Base-by-base conservation (phyloP, 30 jellyfish, hydroid and myxozoan species). In the Hydractinia echinata region DNA sequence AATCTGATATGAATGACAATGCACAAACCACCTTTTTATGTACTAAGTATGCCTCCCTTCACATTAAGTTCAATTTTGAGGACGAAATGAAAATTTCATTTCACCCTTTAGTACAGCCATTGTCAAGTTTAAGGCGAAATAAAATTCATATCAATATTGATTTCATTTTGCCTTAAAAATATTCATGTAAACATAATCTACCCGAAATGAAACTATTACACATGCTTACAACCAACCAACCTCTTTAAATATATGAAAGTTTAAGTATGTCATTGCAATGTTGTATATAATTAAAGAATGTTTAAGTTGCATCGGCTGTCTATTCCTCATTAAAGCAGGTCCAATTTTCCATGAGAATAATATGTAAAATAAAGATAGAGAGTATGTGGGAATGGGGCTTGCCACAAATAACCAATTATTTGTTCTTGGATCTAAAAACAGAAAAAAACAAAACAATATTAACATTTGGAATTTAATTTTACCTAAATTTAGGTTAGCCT, bases 241-340 rank as follows among this genome's bases (percentile, higher is more conserved):
- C 98, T 92, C 98, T 18, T 70, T 74, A 61, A 86, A 83, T 10
- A 92, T 86, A 77, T 92, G 95, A 19, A 86, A 69, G 81, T 92
- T 92, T 56, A 92, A 81, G 54, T 82, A 10, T 4, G 95, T 72
- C 89, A 92, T 19, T 7, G 95, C 89, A 16, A 81, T 84, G 84
- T 92, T 92, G 81, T 92, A 92, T 4, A 83, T 55, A 18, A 92
- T 85, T 49, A 92, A 81, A 10, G 88, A 86, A 51, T 72, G 84
- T 73, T 82, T 73, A 14, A 86, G 82, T 21, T 66, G 61, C 60
- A 67, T 79, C 4, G 98, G 92, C 52, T 92, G 60, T 51, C 95
- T 54, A 6, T 81, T 18, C 54, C 83, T 87, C 98, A 92, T 92
- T 77, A 86, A 8, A 67, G 67, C 79, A 15, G 98, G 98, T 10